These are phyloP conservation scores for Fregata magnificens DNA, from an alignment of 2,113 vertebrate genomes.

Conservation along the genomic window DNA sequence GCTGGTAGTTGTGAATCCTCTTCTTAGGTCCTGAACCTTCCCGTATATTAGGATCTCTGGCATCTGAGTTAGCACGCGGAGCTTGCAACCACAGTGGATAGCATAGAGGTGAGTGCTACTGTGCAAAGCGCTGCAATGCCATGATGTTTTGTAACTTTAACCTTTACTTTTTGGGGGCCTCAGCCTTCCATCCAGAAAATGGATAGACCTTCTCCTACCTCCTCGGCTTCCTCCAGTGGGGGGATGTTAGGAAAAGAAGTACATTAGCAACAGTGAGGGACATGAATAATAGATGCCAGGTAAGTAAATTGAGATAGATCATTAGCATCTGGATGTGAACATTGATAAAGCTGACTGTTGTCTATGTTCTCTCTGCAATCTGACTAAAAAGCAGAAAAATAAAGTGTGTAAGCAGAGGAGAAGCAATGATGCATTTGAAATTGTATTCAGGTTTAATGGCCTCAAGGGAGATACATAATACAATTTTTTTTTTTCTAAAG, in stretches of 20 bases:
- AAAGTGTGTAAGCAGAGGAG: conserved; percentile 39
- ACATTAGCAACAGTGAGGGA: neutral
- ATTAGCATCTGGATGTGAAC: neutral
- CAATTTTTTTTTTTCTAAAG: conserved; percentile 29
- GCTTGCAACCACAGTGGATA: neutral
- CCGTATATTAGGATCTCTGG: neutral
- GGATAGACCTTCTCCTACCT: neutral
- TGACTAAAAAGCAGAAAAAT: conserved; percentile 55
- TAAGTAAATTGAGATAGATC: conserved; percentile 17
- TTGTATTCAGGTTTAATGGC: conserved; percentile 45
- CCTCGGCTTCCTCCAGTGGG: neutral
- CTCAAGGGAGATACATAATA: conserved; percentile 24
- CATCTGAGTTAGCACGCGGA: neutral
- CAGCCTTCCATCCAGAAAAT: neutral
- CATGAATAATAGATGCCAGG: neutral
- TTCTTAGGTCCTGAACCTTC: neutral
- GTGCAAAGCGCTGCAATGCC: neutral
- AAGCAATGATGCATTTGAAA: conserved; percentile 55
- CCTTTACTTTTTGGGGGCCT: neutral
- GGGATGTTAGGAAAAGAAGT: neutral
- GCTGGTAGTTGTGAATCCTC: neutral
- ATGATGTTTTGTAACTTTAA: neutral
- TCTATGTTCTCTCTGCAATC: neutral
- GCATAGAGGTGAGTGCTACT: neutral
- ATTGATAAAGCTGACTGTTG: conserved; percentile 21